Percentiles rank a stretch among this genome's conserved stretches.
phyloP scores from a whole-genome alignment of 2,888 invertebrate genomes.

The Xestia c-nigrum region DNA sequence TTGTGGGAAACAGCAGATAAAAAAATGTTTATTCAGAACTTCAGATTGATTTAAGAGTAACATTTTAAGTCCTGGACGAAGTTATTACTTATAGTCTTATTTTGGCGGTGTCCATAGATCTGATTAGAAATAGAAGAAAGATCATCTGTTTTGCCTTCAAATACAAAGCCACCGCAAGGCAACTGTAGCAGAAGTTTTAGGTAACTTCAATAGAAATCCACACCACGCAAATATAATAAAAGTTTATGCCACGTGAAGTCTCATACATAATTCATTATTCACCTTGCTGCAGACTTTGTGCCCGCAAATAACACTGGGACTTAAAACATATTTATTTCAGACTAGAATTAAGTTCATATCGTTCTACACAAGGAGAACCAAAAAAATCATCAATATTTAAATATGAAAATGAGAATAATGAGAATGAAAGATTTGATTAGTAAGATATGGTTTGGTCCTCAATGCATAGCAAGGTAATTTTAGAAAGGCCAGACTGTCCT shows the following conservation, averaged over 20 bases:
- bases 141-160: neutral
- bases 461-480: too few relatives aligned
- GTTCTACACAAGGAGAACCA: neutral
- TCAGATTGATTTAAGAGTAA: too few relatives aligned
- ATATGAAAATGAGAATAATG: too few relatives aligned
- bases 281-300: constrained; percentile 4
- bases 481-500: too few relatives aligned
- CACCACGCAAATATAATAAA: constrained; percentile 25
- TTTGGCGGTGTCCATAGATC: neutral
- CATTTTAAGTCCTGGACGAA: neutral
- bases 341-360: neutral
- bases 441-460: neutral
- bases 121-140: neutral
- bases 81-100: neutral
- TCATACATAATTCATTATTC: constrained; percentile 42
- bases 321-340: neutral
- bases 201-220: neutral
- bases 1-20: too few relatives aligned
- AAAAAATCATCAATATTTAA: neutral
- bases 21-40: too few relatives aligned
- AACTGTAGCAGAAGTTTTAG: neutral
- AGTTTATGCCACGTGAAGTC: constrained; percentile 15
- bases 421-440: neutral
- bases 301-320: constrained; percentile 9
- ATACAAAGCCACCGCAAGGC: neutral